These are phyloP conservation scores for Podocnemis expansa DNA, from an alignment of 2,113 vertebrate species.

Conservation along the genomic window DNA sequence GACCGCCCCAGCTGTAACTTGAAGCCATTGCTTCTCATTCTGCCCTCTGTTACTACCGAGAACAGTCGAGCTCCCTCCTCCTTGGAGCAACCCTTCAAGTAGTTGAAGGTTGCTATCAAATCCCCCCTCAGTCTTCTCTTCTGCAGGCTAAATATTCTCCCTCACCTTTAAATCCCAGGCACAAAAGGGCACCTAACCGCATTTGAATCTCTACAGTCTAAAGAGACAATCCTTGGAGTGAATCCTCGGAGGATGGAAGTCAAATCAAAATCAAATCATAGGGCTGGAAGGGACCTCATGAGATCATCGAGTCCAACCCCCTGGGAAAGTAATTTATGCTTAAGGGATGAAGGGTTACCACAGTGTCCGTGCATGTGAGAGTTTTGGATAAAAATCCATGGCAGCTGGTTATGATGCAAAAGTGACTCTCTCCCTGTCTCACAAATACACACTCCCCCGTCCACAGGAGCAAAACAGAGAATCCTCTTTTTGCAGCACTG, in stretches of 20 bases:
- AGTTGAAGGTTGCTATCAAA: too few species aligned
- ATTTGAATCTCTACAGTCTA: background rate
- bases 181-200: background rate
- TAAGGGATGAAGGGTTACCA: background rate
- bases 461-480: background rate
- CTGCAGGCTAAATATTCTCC: too few species aligned
- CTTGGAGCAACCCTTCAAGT: too few species aligned
- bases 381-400: constrained; percentile 37
- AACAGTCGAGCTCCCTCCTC: too few species aligned
- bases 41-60: too few species aligned
- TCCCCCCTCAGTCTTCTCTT: too few species aligned
- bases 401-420: background rate
- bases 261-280: too few species aligned
- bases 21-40: too few species aligned
- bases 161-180: background rate
- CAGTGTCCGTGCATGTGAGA: background rate
- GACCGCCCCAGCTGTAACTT: too few species aligned
- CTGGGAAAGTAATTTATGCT: too few species aligned
- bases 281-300: too few species aligned
- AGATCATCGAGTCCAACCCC: too few species aligned
- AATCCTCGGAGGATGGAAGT: background rate
- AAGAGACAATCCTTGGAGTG: rapidly evolving
- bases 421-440: background rate
- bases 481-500: background rate
- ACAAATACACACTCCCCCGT: background rate